Base-by-base conservation (phyloP, 2,113 vertebrate species). In the Phyllostomus hastatus region DNA sequence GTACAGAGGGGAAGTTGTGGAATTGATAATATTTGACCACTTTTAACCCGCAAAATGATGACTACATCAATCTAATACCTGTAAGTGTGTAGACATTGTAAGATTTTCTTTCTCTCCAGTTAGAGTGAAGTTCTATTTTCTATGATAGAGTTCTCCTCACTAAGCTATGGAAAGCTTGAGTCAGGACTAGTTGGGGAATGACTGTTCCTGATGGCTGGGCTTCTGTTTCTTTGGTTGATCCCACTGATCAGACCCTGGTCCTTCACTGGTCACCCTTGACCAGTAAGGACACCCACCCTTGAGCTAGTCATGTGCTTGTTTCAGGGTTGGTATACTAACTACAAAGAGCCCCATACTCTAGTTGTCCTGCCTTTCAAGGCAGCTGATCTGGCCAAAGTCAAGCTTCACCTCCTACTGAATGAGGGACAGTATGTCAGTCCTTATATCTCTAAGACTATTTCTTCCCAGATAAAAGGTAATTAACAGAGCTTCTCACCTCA, bases 61-160 rank as follows among this genome's bases (percentile, higher is more conserved):
- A 38, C 10, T 22, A 2, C 0, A 22, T 59, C 22, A n/a, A 0
- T 46, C n/a, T 33, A 31, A 11, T 10, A 31, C 11, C 7, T 17
- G 1, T 19, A 2, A 3, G 1, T 12, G 3, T 7, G 24, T 1
- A n/a, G 38, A 52, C 14, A 4, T 1, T 1, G 7, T 9, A 28
- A 28, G 6, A 19, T 19, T 9, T 17, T 17, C 61, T 48, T 43
- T 24, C 33, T 81, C 24, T 87, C 48, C 2, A 19, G 35, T n/a
- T 22, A 5, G 7, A 9, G 5, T 35, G 46, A 57, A 48, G 24
- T 15, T 88, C 26, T 31, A 31, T 46, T 46, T 83, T 1, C 54
- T n/a, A 2, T 1, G 38, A n/a, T 31, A 8, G 19, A 19, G 19
- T 19, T 46, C 31, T 46, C 64, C 70, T 69, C 38, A 38, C 46